Percentiles rank a stretch among this genome's conserved stretches.
phyloP scores from a whole-genome alignment of 2,113 vertebrate species.

The Bothrops jararaca region DNA sequence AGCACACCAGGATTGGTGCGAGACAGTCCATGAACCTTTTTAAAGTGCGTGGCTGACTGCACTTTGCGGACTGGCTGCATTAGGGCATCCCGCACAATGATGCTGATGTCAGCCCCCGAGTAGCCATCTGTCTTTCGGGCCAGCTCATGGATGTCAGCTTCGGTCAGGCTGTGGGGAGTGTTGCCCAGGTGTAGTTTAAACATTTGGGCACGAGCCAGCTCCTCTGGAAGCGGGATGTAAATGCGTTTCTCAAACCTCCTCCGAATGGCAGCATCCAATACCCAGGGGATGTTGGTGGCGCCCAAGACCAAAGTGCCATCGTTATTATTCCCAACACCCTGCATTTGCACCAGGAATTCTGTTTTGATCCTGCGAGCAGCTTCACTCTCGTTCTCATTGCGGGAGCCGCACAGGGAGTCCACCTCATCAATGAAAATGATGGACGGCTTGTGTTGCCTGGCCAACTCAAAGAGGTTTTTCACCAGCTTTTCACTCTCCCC shows the following conservation, averaged over 20 bases:
- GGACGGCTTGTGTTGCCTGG: conserved; percentile 93
- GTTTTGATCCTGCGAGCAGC: conserved; percentile 95
- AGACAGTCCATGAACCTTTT: conserved; percentile 89
- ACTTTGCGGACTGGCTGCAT: conserved; percentile 98
- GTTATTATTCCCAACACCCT: conserved; percentile 95
- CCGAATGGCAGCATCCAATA: conserved; percentile 93
- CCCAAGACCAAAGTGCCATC: conserved; percentile 92
- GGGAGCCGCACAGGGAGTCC: conserved; percentile 91
- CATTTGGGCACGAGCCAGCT: conserved; percentile 89
- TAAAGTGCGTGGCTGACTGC: conserved; percentile 96
- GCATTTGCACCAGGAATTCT: conserved; percentile 98
- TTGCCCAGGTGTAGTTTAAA: conserved; percentile 93
- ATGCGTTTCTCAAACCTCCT: conserved; percentile 98
- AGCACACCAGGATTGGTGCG: conserved; percentile 77
- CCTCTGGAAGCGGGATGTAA: conserved; percentile 94
- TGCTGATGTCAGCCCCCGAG: conserved; percentile 93
- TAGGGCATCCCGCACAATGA: conserved; percentile 93
- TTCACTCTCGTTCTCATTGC: conserved; percentile 95
- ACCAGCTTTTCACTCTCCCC: conserved; percentile 97
- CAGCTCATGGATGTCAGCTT: conserved; percentile 84
- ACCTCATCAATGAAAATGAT: conserved; percentile 99
- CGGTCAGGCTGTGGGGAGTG: conserved; percentile 86
- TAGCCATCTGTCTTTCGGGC: conserved; percentile 89
- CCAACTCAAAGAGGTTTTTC: conserved; percentile 95
- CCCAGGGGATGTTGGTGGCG: conserved; percentile 98